A percentile compares a stretch with the other conserved stretches of the same genome.
phyloP scores from a whole-genome alignment of 2,113 vertebrate species.

The Nothobranchius kuhntae region DNA sequence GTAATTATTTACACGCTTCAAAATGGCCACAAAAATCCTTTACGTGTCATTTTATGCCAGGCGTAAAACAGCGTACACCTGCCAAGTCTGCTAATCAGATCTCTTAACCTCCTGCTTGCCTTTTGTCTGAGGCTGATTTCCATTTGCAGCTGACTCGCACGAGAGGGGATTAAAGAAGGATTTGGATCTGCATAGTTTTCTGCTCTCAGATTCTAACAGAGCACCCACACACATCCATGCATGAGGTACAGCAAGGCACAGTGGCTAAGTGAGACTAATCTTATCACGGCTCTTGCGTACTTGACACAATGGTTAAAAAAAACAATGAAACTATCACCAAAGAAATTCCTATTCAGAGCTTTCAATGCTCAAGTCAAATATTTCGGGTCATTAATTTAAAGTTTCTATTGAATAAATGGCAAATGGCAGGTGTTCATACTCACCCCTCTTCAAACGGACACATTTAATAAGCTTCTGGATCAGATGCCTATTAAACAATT shows the following conservation, averaged over 20 bases:
- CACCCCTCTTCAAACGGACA: constrained; percentile 74
- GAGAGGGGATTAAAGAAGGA: constrained; percentile 68
- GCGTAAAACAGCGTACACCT: constrained; percentile 27
- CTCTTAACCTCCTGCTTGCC: constrained; percentile 61
- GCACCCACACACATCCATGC: constrained; percentile 28
- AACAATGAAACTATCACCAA: background rate
- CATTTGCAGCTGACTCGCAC: constrained; percentile 49
- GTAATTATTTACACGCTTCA: too few relatives aligned
- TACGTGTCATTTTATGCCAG: background rate
- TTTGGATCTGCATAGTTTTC: constrained; percentile 68
- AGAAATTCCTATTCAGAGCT: background rate
- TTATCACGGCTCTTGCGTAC: constrained; percentile 9
- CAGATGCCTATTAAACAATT: constrained; percentile 82
- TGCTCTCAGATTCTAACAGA: constrained; percentile 57
- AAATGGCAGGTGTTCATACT: background rate
- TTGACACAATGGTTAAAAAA: background rate
- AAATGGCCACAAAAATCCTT: too few relatives aligned
- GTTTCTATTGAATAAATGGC: too few relatives aligned
- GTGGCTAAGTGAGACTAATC: constrained; percentile 9
- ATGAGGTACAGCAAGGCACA: constrained; percentile 35
- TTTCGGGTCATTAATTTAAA: background rate
- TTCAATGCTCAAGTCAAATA: background rate
- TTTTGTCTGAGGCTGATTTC: constrained; percentile 63
- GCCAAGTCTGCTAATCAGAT: constrained; percentile 51
- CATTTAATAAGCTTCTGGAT: constrained; percentile 86